Base-by-base conservation (phyloP, 2,888 invertebrate genomes). In the Zelleria hepariella region DNA sequence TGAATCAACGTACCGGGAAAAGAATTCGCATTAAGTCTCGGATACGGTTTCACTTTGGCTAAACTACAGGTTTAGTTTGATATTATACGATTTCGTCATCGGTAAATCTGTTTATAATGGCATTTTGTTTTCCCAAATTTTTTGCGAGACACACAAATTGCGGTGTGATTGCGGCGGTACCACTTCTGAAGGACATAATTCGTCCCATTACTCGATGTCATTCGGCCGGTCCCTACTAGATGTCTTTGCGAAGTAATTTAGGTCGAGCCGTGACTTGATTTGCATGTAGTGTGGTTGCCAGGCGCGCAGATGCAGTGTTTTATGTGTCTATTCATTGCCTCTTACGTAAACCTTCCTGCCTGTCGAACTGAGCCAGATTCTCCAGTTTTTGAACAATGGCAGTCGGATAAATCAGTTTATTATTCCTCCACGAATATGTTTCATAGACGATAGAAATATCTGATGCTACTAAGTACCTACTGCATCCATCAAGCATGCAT, bases 31-130 rank as follows among this genome's bases (percentile, higher is more conserved):
- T 78, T 67, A 68, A 69, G 63, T 70, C 73, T 74, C 75, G 68
- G 47, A 57, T 57, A 25, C 57, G 23, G 48, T 57, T 57, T 57
- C 32, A 55, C 57, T 57, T 56, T 26, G 57, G 8, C 57, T 57
- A 57, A 57, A 57, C 57, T 8, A 48, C 57, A 25, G 57, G 64
- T 67, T 75, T 73, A 72, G 64, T 66, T 70, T 69, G 58, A 51
- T 74, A 75, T 77, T 72, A 72, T 67, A 68, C 27, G 65, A 62
- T 67, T 73, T 75, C 70, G 73, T 78, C 77, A 76, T 73, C 68
- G 72, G 71, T 70, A 83, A 87, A 87, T 87, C 75, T 82, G 72
- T 80, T 86, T 87, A 81, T 86, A 86, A 87, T 87, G 73, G 81
- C 69, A 69, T 61, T 55, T 72, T 70, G 76, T 80, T 81, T 77